These are phyloP conservation scores for Drosophila kohkoa DNA, from an alignment of 1,140 invertebrate species.

Conservation along the genomic window DNA sequence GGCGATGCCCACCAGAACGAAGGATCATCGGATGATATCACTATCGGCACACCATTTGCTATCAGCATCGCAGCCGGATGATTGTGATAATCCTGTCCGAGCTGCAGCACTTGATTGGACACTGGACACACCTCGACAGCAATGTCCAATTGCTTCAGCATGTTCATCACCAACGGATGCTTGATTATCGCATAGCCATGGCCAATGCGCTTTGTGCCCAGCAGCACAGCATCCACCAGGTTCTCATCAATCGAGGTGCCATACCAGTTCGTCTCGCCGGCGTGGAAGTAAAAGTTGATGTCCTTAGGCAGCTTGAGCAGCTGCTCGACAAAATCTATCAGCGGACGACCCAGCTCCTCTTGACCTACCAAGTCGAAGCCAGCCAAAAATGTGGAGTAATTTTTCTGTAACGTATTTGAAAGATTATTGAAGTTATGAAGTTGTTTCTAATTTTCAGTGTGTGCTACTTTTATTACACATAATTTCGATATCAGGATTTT, in stretches of 20 bases:
- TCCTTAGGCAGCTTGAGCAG: constrained; percentile 85
- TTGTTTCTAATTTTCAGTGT: too few species aligned
- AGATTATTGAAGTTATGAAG: too few species aligned
- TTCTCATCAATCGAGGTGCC: constrained; percentile 89
- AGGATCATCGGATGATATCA: constrained; percentile 90
- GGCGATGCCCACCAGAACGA: constrained; percentile 90
- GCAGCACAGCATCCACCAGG: constrained; percentile 90
- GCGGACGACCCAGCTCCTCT: constrained; percentile 88
- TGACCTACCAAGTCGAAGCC: constrained; percentile 92
- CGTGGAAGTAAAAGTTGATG: constrained; percentile 91
- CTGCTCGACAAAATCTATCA: constrained; percentile 87
- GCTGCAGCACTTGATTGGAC: constrained; percentile 90
- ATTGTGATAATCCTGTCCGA: constrained; percentile 91
- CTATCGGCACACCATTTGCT: constrained; percentile 86
- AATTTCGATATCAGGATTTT: too few species aligned
- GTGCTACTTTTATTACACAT: too few species aligned
- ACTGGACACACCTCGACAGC: constrained; percentile 93
- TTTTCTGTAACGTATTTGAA: constrained; percentile 19
- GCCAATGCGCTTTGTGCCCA: constrained; percentile 90
- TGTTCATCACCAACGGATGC: constrained; percentile 89
- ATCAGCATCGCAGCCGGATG: constrained; percentile 90
- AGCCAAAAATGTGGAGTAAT: constrained; percentile 86
- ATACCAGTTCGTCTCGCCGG: constrained; percentile 92
- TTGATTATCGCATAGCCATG: constrained; percentile 90
- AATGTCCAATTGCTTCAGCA: constrained; percentile 87